phyloP scores from a whole-genome alignment of 1,140 invertebrate species.

The Bombus impatiens region DNA sequence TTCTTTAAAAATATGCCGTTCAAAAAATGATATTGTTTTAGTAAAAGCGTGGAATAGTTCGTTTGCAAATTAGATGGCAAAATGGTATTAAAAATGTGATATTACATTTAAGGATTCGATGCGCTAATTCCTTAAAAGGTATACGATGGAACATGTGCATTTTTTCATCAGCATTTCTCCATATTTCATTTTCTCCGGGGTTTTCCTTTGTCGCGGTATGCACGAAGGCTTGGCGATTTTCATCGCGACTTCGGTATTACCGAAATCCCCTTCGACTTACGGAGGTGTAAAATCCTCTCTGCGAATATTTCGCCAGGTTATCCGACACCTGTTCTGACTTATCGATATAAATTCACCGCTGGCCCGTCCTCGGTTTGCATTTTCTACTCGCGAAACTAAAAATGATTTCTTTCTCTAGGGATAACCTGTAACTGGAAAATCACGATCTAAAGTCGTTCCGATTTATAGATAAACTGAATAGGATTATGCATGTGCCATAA shows the following conservation, averaged over 20 bases:
- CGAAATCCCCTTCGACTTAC: conserved; percentile 48
- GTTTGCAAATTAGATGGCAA: background rate
- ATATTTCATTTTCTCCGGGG: background rate
- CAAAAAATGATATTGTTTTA: too few species aligned
- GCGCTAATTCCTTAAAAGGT: background rate
- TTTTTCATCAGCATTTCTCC: background rate
- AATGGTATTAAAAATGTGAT: background rate
- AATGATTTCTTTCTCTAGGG: too few species aligned
- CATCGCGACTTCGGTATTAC: conserved; percentile 18
- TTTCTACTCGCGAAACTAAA: too few species aligned
- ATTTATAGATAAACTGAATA: background rate
- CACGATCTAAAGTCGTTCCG: too few species aligned
- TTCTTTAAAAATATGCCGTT: too few species aligned
- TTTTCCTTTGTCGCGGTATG: background rate
- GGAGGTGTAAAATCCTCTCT: conserved; percentile 46
- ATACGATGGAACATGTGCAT: background rate
- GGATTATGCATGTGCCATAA: background rate
- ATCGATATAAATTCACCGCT: conserved; percentile 46
- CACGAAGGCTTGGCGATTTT: background rate
- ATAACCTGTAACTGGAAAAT: too few species aligned
- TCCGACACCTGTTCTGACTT: conserved; percentile 56
- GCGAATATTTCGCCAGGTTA: conserved; percentile 54
- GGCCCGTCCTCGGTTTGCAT: background rate
- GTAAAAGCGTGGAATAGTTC: background rate
- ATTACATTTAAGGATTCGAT: background rate